Evolutionary conservation across 2,888 invertebrate genomes (phyloP).

Genomic region (Nasonia oneida): DNA sequence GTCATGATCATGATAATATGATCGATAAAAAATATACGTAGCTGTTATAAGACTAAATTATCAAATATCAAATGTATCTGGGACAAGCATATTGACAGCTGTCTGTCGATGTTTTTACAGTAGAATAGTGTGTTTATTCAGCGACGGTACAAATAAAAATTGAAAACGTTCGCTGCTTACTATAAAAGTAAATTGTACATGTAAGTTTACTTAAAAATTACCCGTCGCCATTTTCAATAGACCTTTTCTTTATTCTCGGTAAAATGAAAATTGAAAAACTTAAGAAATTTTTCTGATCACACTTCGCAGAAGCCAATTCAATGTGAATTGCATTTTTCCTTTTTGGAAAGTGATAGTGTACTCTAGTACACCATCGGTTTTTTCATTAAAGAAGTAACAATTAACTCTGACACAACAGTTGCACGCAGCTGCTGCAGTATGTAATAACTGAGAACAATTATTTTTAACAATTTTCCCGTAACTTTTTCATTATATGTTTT

Average conservation of each 20-base stretch:
- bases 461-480: neutral
- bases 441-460: neutral
- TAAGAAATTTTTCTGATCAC: neutral
- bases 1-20: neutral
- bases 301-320: neutral
- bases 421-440: neutral
- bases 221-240: too few relatives aligned
- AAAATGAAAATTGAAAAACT: neutral
- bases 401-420: neutral
- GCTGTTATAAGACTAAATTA: neutral
- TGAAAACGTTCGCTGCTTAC: neutral
- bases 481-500: neutral
- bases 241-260: too few relatives aligned
- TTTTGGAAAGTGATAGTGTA: neutral
- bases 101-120: neutral
- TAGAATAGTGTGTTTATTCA: neutral
- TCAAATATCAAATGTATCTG: neutral
- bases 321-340: neutral
- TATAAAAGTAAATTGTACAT: neutral
- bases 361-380: neutral
- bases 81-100: neutral
- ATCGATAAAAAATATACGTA: neutral
- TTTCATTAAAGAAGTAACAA: conserved; percentile 8
- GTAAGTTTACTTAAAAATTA: neutral
- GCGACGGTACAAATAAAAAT: neutral